Evolutionary conservation across 2,797 vertebrate species (phyloP).

Genomic region (Coendou prehensilis): DNA sequence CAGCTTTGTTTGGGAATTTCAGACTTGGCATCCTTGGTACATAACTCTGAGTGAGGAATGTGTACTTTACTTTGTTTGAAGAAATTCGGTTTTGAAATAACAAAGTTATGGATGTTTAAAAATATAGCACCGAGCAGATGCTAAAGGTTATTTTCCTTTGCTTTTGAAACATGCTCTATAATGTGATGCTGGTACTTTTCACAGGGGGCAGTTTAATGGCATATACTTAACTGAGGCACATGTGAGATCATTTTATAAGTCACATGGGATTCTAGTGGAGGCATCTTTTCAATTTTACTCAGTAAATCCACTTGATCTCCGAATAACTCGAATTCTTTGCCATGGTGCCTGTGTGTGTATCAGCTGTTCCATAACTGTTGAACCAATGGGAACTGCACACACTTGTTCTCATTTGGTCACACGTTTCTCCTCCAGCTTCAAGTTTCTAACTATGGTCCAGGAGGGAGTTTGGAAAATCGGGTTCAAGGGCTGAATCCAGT

Average conservation of each 20-base stretch:
- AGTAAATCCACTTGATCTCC: neutral
- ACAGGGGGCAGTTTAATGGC: neutral
- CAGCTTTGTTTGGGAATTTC: conserved; percentile 80
- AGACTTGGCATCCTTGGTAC: conserved; percentile 79
- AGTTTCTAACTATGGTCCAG: neutral
- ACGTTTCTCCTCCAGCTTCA: neutral
- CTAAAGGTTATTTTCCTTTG: conserved; percentile 83
- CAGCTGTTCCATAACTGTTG: neutral
- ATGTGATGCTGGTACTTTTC: conserved; percentile 76
- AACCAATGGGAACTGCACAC: neutral
- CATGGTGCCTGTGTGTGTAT: neutral
- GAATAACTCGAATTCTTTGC: neutral
- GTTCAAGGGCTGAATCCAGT: neutral
- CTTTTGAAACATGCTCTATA: conserved; percentile 85
- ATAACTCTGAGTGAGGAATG: conserved; percentile 81
- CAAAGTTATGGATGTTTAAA: conserved; percentile 86
- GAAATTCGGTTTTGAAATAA: conserved; percentile 86
- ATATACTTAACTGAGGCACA: neutral
- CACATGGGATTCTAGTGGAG: neutral
- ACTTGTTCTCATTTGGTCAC: neutral
- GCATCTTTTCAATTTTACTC: conserved; percentile 39
- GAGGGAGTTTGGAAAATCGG: neutral
- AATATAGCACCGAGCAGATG: conserved; percentile 79
- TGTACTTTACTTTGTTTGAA: conserved; percentile 84
- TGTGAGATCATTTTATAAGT: conserved; percentile 63